Evolutionary conservation across 2,797 vertebrate genomes (phyloP).

Genomic region (Silurus lanzhouensis): DNA sequence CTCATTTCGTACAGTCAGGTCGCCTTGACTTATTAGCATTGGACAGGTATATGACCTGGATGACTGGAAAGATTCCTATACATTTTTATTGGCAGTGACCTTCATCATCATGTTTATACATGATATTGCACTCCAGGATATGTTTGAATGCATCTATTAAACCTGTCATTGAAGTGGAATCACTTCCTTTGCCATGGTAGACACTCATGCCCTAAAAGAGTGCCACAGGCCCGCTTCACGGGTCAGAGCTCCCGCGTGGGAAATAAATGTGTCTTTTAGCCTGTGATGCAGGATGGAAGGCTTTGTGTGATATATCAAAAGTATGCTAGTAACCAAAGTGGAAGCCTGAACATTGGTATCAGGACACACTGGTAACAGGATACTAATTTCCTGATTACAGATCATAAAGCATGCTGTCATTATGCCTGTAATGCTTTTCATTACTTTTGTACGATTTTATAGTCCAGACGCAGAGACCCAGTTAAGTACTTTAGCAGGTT

Average conservation of each 20-base stretch:
- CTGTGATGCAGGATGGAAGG: slow-evolving; percentile 17
- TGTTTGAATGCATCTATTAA: slow-evolving; percentile 57
- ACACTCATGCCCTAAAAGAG: slow-evolving; percentile 64
- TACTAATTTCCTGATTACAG: slow-evolving; percentile 1
- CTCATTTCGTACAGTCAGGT: neutral
- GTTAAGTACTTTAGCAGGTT: slow-evolving; percentile 9
- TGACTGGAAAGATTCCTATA: neutral
- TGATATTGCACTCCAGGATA: neutral
- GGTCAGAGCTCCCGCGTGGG: slow-evolving; percentile 75
- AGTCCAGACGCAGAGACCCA: slow-evolving; percentile 1
- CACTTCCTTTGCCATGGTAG: slow-evolving; percentile 66
- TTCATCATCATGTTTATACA: neutral
- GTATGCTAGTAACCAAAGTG: slow-evolving; percentile 1
- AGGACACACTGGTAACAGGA: neutral
- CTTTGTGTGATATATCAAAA: neutral
- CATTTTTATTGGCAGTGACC: slow-evolving; percentile 3
- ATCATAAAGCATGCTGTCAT: slow-evolving; percentile 8
- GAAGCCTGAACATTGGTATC: neutral
- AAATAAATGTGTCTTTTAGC: slow-evolving; percentile 36
- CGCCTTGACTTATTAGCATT: neutral
- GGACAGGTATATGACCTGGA: neutral
- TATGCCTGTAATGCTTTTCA: slow-evolving; percentile 11
- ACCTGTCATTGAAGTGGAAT: slow-evolving; percentile 73
- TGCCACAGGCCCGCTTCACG: slow-evolving; percentile 70
- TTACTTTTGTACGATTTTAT: neutral